Conservation (phyloP, 2,113 vertebrate genomes). For the Fukomys damarensis region DNA sequence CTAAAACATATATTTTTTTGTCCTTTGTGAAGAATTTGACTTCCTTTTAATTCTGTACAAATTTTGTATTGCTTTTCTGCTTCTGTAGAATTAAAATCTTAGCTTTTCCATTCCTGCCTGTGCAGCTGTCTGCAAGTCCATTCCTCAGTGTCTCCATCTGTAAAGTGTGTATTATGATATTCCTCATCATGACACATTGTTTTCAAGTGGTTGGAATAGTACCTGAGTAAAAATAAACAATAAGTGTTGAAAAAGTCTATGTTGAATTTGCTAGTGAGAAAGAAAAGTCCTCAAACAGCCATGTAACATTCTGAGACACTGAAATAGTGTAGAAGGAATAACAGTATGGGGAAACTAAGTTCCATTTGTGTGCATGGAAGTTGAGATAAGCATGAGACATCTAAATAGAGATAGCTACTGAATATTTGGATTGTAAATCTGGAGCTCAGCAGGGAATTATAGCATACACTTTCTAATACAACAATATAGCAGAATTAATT, state of each 20-base stretch:
- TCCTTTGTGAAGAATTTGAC: neutral
- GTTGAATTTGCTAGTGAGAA: neutral
- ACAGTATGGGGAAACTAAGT: neutral
- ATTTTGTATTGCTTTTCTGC: neutral
- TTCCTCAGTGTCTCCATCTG: neutral
- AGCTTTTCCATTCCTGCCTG: neutral
- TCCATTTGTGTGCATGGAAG: neutral
- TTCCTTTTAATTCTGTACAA: neutral
- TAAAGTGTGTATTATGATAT: neutral
- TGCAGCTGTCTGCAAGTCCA: neutral
- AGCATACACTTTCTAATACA: neutral
- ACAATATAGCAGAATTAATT: neutral
- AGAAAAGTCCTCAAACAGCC: neutral
- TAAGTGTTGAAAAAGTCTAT: neutral
- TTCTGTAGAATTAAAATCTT: neutral
- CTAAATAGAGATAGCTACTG: neutral
- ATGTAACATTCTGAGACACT: neutral
- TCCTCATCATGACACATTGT: neutral
- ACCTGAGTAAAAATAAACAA: neutral
- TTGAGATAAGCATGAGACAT: neutral
- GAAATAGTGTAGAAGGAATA: neutral
- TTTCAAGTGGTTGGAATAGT: neutral
- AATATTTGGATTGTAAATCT: neutral
- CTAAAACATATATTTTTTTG: neutral
- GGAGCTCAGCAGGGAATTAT: neutral